phyloP scores from a whole-genome alignment of 2,113 vertebrate species.

The Tragelaphus buxtoni region DNA sequence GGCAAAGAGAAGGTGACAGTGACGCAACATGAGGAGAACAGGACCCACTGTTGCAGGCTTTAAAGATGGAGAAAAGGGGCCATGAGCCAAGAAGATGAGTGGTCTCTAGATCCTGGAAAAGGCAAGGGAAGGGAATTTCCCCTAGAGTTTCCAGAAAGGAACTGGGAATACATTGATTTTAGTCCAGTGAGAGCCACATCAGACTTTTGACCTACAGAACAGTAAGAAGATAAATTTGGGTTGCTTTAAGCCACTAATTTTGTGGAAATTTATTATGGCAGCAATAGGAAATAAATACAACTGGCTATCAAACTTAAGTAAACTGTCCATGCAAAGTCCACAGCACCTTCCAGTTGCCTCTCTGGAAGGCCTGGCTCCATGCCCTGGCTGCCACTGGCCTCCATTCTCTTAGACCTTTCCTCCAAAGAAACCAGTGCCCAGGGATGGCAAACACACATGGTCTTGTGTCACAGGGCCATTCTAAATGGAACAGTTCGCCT shows the following conservation, averaged over 20 bases:
- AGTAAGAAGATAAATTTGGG: background rate
- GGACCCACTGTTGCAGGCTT: background rate
- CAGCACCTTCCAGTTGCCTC: background rate
- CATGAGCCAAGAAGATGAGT: background rate
- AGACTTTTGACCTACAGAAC: background rate
- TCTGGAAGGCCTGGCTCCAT: background rate
- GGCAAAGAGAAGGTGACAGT: background rate
- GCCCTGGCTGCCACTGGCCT: background rate
- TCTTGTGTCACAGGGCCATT: conserved; percentile 55
- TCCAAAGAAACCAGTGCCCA: background rate
- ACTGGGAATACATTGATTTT: background rate
- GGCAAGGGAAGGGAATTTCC: background rate
- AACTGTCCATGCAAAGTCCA: conserved; percentile 2
- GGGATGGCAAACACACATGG: conserved; percentile 9
- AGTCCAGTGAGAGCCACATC: background rate
- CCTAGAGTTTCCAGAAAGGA: conserved; percentile 5
- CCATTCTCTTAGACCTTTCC: background rate
- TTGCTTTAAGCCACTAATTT: background rate
- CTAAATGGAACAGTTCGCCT: conserved; percentile 67
- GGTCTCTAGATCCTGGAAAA: background rate
- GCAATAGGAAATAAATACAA: background rate
- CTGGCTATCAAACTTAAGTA: conserved; percentile 17
- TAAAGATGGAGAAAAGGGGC: background rate
- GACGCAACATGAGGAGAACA: background rate
- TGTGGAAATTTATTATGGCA: background rate